Base-by-base conservation (phyloP, 1,140 invertebrate species). In the Ceratosolen fusciceps region DNA sequence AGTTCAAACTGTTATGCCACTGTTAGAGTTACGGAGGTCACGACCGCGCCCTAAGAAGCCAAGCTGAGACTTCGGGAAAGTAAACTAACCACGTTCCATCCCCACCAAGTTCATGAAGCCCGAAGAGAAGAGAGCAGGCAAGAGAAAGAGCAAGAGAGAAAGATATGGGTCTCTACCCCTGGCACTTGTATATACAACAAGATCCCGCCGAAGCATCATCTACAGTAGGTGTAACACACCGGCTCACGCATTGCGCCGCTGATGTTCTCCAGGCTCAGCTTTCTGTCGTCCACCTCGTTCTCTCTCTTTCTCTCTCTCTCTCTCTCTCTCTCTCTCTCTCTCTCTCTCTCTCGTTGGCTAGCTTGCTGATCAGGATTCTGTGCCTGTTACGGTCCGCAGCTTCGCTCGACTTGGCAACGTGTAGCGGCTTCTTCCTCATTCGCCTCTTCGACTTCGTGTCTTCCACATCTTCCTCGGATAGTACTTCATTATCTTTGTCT, bases 41-140 rank as follows among this genome's bases (percentile, higher is more conserved):
- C 86, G 85, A 89, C 87, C 89, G 89, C 88, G 85, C 88, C 88
- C 86, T 86, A 83, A 85, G 87, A 84, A 87, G 84, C 83, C 84
- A 80, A 84, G 84, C 83, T 75, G 84, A 83, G 83, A 84, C 83
- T 88, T 85, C 86, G 87, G 87, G 88, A 90, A 90, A 90, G 88
- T 90, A 88, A 90, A 90, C 89, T 84, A 89, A 87, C 88, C 85
- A 84, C 89, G 88, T 90, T 90, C 89, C 88, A 90, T 90, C 89
- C 89, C 89, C 86, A 85, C 89, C 85, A 87, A 77, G 9, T 72
- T 83, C 74, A 77, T 72, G 79, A 71, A 83, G 82, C 79, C 54
- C 62, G 67, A 31, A 39, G 24, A 37, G n/a, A 67, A 49, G 21
- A 65, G 39, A 70, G 49, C 37, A 52, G 37, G 60, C 54, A n/a